Percentiles rank a stretch among this genome's conserved stretches.
Conservation (phyloP, 1,140 invertebrate genomes). For the Lysiphlebus fabarum region DNA sequence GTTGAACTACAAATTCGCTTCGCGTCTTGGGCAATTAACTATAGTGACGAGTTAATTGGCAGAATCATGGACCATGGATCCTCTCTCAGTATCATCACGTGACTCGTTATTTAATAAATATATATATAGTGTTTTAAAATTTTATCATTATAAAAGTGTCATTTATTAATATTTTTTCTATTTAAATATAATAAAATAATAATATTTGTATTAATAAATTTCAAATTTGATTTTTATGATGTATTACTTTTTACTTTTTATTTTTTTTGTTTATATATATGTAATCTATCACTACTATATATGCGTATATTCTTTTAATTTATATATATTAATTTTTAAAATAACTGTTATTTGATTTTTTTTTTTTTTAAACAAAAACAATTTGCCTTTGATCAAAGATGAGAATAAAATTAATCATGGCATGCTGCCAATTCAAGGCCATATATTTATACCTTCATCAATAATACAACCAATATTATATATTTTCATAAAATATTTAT, state of each 20-base stretch:
- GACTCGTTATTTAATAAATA: constrained; percentile 17
- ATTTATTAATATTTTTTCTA: too few species aligned
- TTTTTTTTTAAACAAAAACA: neutral
- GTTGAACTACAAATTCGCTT: constrained; percentile 35
- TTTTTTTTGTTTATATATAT: neutral
- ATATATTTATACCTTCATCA: constrained; percentile 16
- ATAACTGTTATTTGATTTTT: neutral
- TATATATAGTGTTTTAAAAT: too few species aligned
- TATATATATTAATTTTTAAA: too few species aligned
- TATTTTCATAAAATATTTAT: too few species aligned
- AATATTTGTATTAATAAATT: too few species aligned
- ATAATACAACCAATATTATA: constrained; percentile 10
- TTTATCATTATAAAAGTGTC: too few species aligned
- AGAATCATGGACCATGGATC: constrained; percentile 24
- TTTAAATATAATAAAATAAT: too few species aligned
- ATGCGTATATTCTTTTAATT: too few species aligned
- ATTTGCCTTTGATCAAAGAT: neutral
- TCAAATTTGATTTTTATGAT: too few species aligned
- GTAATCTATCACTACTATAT: neutral
- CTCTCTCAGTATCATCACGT: constrained; percentile 41
- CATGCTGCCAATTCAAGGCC: neutral
- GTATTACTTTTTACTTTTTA: too few species aligned
- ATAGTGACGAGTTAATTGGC: constrained; percentile 46
- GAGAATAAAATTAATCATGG: constrained; percentile 13
- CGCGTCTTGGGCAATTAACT: constrained; percentile 39